phyloP scores from a whole-genome alignment of 1,140 invertebrate genomes.

The Mycetomoellerius zeteki region DNA sequence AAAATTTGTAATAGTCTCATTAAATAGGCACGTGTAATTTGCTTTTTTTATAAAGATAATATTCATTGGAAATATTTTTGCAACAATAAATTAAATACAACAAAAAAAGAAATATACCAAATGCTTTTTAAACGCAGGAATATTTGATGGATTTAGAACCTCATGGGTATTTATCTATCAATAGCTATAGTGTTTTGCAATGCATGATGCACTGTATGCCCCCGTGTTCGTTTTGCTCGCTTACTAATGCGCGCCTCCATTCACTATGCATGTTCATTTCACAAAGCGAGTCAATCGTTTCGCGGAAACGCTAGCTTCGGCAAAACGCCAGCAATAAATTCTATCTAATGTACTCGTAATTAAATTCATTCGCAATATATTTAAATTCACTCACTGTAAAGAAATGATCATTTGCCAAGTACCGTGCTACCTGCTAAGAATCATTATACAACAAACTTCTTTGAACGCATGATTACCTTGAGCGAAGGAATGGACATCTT shows the following conservation, averaged over 20 bases:
- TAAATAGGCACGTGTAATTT: neutral
- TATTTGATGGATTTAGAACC: neutral
- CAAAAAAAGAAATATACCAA: neutral
- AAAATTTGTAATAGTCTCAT: neutral
- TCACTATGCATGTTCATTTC: slow-evolving; percentile 6
- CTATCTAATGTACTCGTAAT: slow-evolving; percentile 28
- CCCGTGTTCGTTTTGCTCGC: neutral
- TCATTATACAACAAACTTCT: slow-evolving; percentile 1
- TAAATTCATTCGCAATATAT: slow-evolving; percentile 32
- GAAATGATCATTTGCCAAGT: neutral
- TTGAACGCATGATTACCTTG: neutral
- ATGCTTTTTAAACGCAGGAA: neutral
- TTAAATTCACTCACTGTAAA: slow-evolving; percentile 34
- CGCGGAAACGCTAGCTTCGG: slow-evolving; percentile 14
- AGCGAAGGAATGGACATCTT: neutral
- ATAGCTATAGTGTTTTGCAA: slow-evolving; percentile 7
- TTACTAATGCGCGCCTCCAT: slow-evolving; percentile 37
- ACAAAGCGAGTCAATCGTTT: slow-evolving; percentile 37
- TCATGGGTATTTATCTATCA: slow-evolving; percentile 13
- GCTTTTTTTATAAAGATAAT: neutral
- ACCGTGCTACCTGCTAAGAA: neutral
- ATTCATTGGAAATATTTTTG: neutral
- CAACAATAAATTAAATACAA: neutral
- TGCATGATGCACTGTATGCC: neutral
- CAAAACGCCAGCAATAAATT: slow-evolving; percentile 52